These are phyloP conservation scores for Octodonta nipae DNA, from an alignment of 2,888 invertebrate genomes.

Conservation along the genomic window DNA sequence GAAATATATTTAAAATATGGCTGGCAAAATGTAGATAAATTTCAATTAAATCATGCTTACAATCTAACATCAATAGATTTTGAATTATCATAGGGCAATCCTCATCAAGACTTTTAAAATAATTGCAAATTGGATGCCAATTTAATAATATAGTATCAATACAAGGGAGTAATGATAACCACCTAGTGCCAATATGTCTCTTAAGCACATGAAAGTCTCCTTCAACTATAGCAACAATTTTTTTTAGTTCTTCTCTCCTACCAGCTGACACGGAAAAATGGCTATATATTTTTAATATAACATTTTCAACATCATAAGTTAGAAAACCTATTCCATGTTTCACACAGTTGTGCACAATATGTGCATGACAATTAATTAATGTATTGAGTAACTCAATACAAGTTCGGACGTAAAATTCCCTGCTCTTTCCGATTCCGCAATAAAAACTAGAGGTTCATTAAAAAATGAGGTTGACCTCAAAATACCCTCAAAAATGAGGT, in stretches of 20 bases:
- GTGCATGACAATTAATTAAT: slow-evolving; percentile 17
- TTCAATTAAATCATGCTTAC: too few relatives aligned
- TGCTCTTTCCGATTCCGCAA: too few relatives aligned
- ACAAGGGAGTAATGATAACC: not conserved
- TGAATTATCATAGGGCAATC: slow-evolving; percentile 4
- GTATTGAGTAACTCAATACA: too few relatives aligned
- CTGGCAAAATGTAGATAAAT: too few relatives aligned
- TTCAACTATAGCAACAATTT: too few relatives aligned
- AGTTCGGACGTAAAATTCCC: too few relatives aligned
- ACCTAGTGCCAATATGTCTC: slow-evolving; percentile 3
- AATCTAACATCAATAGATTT: not conserved
- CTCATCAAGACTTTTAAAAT: too few relatives aligned
- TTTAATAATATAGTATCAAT: slow-evolving; percentile 4
- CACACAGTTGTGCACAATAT: slow-evolving; percentile 15
- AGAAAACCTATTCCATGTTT: slow-evolving; percentile 14
- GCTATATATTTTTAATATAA: slow-evolving; percentile 14
- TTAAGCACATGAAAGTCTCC: slow-evolving; percentile 13
- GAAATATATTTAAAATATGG: too few relatives aligned
- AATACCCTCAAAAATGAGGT: too few relatives aligned
- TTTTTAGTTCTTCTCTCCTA: slow-evolving; percentile 13
- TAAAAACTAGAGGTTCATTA: too few relatives aligned
- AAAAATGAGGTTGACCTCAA: too few relatives aligned
- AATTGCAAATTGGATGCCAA: slow-evolving; percentile 5
- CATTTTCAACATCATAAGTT: slow-evolving; percentile 13
- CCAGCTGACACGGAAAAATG: slow-evolving; percentile 13